A percentile compares a stretch with the other conserved stretches of the same genome.
Conservation (phyloP, 2,113 vertebrate genomes). For the Chamaetylas fuelleborni region DNA sequence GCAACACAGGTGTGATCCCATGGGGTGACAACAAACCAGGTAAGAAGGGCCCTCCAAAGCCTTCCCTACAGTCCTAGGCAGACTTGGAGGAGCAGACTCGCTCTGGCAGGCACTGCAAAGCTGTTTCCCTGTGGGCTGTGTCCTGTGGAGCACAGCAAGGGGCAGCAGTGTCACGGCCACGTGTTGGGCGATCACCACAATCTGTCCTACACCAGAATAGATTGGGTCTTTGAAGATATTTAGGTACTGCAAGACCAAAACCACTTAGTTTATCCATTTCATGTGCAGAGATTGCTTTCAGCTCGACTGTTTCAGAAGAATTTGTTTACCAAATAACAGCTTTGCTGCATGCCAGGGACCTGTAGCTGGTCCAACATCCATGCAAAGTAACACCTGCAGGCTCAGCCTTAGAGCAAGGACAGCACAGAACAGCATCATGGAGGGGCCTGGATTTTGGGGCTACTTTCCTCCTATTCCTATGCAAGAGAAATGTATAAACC, state of each 20-base stretch:
- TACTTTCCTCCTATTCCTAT: not conserved
- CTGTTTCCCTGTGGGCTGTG: not conserved
- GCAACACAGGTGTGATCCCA: not conserved
- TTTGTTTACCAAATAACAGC: not conserved
- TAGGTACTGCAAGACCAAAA: not conserved
- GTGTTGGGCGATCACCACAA: rapidly evolving
- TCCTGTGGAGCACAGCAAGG: not conserved
- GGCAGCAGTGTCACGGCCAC: rapidly evolving
- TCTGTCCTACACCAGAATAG: not conserved
- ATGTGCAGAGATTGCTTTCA: not conserved
- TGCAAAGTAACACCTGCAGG: not conserved
- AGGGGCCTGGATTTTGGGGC: not conserved
- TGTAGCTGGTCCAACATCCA: not conserved
- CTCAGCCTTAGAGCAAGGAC: not conserved
- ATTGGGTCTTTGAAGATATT: not conserved
- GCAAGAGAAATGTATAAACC: not conserved
- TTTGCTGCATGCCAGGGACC: not conserved
- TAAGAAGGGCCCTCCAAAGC: not conserved
- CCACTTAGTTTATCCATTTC: not conserved
- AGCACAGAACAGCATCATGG: not conserved
- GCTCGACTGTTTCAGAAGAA: not conserved
- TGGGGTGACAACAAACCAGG: not conserved
- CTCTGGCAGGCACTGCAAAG: not conserved
- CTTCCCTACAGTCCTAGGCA: not conserved
- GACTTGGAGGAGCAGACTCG: not conserved